Conservation (phyloP, 1,140 invertebrate species). For the Ips typographus region DNA sequence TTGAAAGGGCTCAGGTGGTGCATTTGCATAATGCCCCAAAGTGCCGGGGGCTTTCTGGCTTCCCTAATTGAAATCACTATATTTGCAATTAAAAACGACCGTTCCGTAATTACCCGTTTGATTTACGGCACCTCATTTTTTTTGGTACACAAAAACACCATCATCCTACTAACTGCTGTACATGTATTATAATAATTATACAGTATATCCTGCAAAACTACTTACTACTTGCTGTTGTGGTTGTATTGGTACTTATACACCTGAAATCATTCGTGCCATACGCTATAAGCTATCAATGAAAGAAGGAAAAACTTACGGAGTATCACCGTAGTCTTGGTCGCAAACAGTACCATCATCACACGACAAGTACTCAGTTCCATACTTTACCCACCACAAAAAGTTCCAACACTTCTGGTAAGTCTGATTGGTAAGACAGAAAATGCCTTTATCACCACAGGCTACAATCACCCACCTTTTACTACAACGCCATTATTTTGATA, state of each 20-base stretch:
- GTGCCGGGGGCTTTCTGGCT: conserved; percentile 9
- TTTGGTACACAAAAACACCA: too few relatives aligned
- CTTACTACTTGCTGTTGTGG: too few relatives aligned
- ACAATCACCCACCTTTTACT: not conserved
- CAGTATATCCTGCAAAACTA: too few relatives aligned
- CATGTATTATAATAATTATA: too few relatives aligned
- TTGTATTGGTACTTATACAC: too few relatives aligned
- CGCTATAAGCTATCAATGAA: too few relatives aligned
- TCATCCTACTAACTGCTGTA: too few relatives aligned
- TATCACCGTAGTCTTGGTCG: not conserved
- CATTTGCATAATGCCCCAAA: conserved; percentile 28
- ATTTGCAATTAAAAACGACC: conserved; percentile 33
- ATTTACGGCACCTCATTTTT: conserved; percentile 1
- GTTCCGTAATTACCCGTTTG: conserved; percentile 17
- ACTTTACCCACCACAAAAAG: not conserved
- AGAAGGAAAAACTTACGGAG: not conserved
- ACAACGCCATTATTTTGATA: not conserved
- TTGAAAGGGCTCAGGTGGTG: conserved; percentile 27
- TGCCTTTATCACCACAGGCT: not conserved
- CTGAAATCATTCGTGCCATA: too few relatives aligned
- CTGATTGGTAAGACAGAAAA: not conserved
- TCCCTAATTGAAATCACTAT: conserved; percentile 28
- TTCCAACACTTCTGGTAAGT: not conserved
- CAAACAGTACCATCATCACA: not conserved
- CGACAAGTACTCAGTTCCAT: not conserved